These are phyloP conservation scores for Heteronetta atricapilla DNA, from an alignment of 2,113 vertebrate genomes.

Conservation along the genomic window DNA sequence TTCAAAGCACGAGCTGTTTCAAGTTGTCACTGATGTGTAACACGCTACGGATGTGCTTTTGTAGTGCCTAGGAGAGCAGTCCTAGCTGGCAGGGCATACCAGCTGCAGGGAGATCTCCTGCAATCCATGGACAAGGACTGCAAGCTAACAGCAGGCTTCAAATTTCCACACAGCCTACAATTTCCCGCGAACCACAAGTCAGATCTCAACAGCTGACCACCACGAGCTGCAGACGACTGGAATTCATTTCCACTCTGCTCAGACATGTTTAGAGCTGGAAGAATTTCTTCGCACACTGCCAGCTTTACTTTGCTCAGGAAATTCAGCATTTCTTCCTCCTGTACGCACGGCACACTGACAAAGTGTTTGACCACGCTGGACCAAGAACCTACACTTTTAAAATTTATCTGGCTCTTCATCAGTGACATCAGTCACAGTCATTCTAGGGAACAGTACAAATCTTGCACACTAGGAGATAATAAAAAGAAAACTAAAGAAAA, in stretches of 20 bases:
- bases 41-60: accelerated
- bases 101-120: not conserved
- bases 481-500: not conserved
- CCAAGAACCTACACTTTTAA: not conserved
- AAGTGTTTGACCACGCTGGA: not conserved
- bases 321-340: not conserved
- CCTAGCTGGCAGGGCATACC: not conserved
- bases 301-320: not conserved
- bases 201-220: not conserved
- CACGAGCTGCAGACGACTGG: not conserved
- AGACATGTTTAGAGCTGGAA: not conserved
- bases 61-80: not conserved
- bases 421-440: not conserved
- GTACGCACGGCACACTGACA: not conserved
- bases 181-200: not conserved
- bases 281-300: not conserved
- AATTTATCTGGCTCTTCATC: not conserved
- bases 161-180: not conserved
- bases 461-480: accelerated
- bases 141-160: not conserved
- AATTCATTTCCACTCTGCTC: not conserved
- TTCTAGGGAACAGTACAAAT: not conserved
- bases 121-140: accelerated
- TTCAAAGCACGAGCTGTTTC: accelerated
- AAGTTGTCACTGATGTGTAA: accelerated